Evolutionary conservation across 2,797 vertebrate genomes (phyloP).

Genomic region (Neoniphon sammara): DNA sequence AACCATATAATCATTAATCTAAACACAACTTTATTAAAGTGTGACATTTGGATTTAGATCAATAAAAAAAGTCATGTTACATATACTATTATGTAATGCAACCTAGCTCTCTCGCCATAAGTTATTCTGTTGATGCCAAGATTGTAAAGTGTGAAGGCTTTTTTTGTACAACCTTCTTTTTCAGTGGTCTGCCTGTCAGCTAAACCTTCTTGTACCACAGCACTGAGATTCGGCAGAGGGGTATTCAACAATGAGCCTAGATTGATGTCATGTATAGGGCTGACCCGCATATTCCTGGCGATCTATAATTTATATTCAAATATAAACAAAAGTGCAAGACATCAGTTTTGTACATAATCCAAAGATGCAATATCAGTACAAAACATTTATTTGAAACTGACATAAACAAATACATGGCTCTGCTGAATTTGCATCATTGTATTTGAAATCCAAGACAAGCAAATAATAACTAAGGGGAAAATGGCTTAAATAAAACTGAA

Average conservation of each 20-base stretch:
- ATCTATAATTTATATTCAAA: no score
- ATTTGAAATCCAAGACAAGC: constrained; percentile 74
- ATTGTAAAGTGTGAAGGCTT: not conserved
- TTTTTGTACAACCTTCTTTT: no score
- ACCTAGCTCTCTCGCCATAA: not conserved
- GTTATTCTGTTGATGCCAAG: no score
- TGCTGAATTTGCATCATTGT: constrained; percentile 73
- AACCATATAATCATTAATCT: not conserved
- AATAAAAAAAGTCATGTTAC: no score
- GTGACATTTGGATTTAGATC: not conserved
- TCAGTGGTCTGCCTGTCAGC: no score
- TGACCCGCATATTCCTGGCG: no score
- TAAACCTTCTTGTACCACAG: no score
- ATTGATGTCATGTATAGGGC: no score
- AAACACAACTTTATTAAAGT: not conserved
- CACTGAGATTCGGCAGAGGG: no score
- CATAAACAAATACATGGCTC: constrained; percentile 76
- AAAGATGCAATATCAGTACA: constrained; percentile 69
- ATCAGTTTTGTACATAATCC: constrained; percentile 1
- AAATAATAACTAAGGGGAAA: constrained; percentile 70
- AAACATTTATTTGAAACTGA: constrained; percentile 83
- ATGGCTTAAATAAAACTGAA: constrained; percentile 46
- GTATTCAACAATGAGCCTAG: no score
- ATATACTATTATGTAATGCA: not conserved
- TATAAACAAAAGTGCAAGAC: not conserved